These are phyloP conservation scores for Phaetusa simplex DNA, from an alignment of 2,113 vertebrate species.

Conservation along the genomic window DNA sequence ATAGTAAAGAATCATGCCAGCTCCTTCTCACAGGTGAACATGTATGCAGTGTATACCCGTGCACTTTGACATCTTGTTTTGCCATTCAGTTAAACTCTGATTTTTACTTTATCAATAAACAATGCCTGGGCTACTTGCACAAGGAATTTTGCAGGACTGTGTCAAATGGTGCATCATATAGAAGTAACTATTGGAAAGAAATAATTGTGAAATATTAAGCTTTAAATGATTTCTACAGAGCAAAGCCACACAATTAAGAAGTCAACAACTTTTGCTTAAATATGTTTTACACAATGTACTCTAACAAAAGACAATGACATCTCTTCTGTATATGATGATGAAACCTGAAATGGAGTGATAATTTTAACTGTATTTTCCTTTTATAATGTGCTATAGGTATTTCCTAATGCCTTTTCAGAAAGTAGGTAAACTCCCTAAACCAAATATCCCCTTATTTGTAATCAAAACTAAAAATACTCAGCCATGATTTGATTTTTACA, in stretches of 20 bases:
- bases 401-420: background rate
- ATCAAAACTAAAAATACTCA: background rate
- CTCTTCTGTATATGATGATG: background rate
- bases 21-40: background rate
- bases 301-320: background rate
- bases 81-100: background rate
- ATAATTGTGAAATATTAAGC: background rate
- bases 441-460: background rate
- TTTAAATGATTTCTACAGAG: background rate
- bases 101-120: background rate
- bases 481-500: background rate
- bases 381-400: background rate
- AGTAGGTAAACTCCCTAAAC: background rate
- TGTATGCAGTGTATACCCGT: background rate
- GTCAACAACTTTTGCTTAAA: background rate
- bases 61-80: background rate
- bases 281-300: background rate
- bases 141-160: background rate
- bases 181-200: background rate
- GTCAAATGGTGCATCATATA: background rate
- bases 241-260: background rate
- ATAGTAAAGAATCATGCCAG: background rate
- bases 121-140: background rate
- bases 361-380: background rate
- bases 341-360: background rate